Evolutionary conservation across 2,888 invertebrate genomes (phyloP).

Genomic region (Ferrisia virgata): DNA sequence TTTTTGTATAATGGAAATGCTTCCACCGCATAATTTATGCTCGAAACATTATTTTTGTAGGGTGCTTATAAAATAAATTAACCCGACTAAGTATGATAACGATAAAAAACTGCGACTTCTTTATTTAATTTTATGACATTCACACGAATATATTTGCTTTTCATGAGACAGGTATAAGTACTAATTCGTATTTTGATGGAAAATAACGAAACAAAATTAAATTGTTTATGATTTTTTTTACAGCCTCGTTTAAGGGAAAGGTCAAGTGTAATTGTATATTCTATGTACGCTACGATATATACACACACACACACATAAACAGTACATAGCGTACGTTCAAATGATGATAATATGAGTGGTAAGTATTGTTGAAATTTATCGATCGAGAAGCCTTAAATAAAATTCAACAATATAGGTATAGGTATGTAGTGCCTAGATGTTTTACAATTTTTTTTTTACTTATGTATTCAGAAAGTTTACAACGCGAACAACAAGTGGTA

Average conservation of each 20-base stretch:
- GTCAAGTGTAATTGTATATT: too few species aligned
- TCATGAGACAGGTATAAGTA: not conserved
- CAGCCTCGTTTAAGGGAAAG: not conserved
- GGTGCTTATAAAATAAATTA: not conserved
- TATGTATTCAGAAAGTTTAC: too few species aligned
- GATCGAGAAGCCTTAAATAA: too few species aligned
- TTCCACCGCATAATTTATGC: not conserved
- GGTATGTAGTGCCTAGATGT: too few species aligned
- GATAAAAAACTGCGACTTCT: not conserved
- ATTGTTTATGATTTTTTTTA: not conserved
- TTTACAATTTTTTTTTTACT: too few species aligned
- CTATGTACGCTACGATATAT: too few species aligned
- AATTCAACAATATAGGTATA: too few species aligned
- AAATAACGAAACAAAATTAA: not conserved
- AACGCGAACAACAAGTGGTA: too few species aligned
- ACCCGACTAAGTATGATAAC: not conserved
- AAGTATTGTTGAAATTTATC: too few species aligned
- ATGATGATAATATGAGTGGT: too few species aligned
- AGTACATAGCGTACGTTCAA: not conserved
- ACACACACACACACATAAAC: not conserved
- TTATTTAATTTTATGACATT: not conserved
- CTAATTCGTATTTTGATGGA: not conserved
- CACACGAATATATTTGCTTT: not conserved
- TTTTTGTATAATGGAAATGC: not conserved
- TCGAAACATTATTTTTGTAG: not conserved